A percentile compares a stretch with the other conserved stretches of the same genome.
phyloP scores from a whole-genome alignment of 2,113 vertebrate species.

The Ceratotherium simum region DNA sequence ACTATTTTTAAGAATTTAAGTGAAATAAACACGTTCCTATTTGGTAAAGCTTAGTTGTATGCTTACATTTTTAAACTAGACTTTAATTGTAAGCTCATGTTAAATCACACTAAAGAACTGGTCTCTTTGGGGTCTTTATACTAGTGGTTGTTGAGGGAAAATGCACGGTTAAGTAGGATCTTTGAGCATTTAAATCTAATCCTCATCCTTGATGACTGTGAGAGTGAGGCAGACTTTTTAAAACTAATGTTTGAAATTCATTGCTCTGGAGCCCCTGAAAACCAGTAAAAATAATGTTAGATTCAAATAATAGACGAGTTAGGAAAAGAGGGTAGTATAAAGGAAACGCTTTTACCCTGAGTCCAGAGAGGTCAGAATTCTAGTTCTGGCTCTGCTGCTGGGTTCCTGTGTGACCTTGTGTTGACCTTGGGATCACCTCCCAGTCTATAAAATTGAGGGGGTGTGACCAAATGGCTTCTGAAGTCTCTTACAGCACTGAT shows the following conservation, averaged over 20 bases:
- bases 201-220: not conserved
- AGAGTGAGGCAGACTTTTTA: not conserved
- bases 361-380: not conserved
- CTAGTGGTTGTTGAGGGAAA: not conserved
- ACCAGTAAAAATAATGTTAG: slow-evolving; percentile 21
- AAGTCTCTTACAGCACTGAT: not conserved
- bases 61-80: slow-evolving; percentile 82
- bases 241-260: not conserved
- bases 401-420: not conserved
- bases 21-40: slow-evolving; percentile 86
- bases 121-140: not conserved
- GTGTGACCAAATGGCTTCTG: slow-evolving; percentile 24
- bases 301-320: not conserved
- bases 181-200: not conserved
- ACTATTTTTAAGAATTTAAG: slow-evolving; percentile 87
- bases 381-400: not conserved
- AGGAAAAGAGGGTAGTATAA: not conserved
- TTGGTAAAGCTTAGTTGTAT: slow-evolving; percentile 86
- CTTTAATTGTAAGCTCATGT: slow-evolving; percentile 47
- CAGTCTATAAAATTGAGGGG: slow-evolving; percentile 45
- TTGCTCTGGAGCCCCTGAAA: not conserved
- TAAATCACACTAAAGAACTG: slow-evolving; percentile 20
- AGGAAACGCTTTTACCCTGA: not conserved
- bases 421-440: slow-evolving; percentile 3
- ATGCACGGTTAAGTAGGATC: not conserved